Evolutionary conservation across 2,888 invertebrate species (phyloP), one percentile per base, ranked within the genome.

Genomic region (Dicranocentrus wangi): DNA sequence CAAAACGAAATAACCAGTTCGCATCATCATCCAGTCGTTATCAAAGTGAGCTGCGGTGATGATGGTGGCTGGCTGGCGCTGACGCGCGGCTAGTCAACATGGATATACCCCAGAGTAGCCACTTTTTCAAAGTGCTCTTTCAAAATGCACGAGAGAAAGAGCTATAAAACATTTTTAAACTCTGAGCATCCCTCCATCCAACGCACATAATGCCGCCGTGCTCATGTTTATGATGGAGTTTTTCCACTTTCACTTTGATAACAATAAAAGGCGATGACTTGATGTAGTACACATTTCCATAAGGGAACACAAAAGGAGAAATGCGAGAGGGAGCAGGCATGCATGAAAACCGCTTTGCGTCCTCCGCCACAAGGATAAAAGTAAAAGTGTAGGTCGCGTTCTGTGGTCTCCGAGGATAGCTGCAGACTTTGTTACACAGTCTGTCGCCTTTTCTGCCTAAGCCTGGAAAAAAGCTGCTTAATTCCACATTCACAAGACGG

Each of bases 331-430:
- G 17, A 51, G 7, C 51, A 19, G 51, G 51, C 51, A 51, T 51
- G 51, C 51, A 51, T 51, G 51, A 51, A 51, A 51, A 51, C 51
- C 51, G 19, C 51, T 51, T 51, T 51, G 43, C 19, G 51, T 32
- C 32, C 32, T 32, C 32, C 32, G 3, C 32, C 32, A 7, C 32
- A 3, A 32, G 32, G n/a, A 19, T 51, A 19, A 32, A 32, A 51
- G 51, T 43, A n/a, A 43, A 43, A 43, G 19, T 19, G 19, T 51
- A 32, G 51, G 51, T 51, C 51, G 51, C 32, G n/a, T 51, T n/a
- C 17, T 51, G 51, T 51, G 51, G 51, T 51, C 51, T 51, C 51
- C 51, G 51, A 32, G 32, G 32, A 32, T 3, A 32, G 10, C 32
- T 32, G 10, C 32, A 32, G 5, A 32, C 32, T 32, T 51, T 51